Evolutionary conservation across 2,888 invertebrate genomes (phyloP), one percentile per base, ranked within the genome.

Genomic region (Lymantria dispar): DNA sequence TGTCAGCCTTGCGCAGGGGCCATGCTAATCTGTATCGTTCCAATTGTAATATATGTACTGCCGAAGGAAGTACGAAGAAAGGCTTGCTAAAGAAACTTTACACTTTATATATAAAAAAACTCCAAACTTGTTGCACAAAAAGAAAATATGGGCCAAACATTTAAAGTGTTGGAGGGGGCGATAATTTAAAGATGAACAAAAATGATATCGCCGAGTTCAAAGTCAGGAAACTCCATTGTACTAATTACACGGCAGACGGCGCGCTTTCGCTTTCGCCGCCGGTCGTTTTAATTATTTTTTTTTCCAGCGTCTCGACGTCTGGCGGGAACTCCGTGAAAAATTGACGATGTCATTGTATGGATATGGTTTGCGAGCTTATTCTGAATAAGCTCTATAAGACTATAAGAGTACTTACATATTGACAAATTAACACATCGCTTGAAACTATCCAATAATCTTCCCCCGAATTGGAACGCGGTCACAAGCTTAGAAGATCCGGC

Each of bases 211-310:
- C 76, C 80, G 87, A 87, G 89, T 90, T 91, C 91, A 91, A 91
- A 91, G 91, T 90, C 91, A 80, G 90, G 88, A 85, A 87, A 87
- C 82, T 87, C 90, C 90, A 90, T 90, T 90, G 90, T 90, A 80
- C 90, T 91, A 91, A 91, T 91, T 91, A 90, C 91, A 89, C 80
- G 86, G 86, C 86, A 90, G 91, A 90, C 90, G 88, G 90, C 89
- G 88, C 72, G 89, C 89, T 91, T 88, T 90, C 90, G 76, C 89
- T 90, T 82, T 91, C 89, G 80, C 76, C 84, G 87, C 70, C 85
- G 88, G 83, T 79, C 82, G 86, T 88, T 90, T 91, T 90, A 90
- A 91, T 90, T 91, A 86, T 90, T 91, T 91, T 90, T 85, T 22
- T 22, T 84, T 81, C 74, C 62, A 87, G 83, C 91, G 91, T 91